phyloP scores from a whole-genome alignment of 2,113 vertebrate species.

The Sturnira hondurensis region DNA sequence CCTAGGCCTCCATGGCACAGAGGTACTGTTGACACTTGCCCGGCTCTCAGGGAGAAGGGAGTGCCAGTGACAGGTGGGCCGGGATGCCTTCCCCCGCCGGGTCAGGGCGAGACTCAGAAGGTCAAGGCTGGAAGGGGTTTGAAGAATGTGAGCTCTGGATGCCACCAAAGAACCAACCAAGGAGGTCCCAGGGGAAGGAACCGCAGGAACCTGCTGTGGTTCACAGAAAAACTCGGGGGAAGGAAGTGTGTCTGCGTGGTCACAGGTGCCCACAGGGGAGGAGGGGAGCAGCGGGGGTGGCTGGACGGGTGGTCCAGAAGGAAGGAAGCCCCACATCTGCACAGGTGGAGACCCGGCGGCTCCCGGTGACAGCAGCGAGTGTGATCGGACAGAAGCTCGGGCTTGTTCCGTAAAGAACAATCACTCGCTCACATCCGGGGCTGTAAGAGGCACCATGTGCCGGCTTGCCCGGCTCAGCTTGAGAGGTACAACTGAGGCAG shows the following conservation, averaged over 20 bases:
- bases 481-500: accelerated
- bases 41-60: neutral
- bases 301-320: accelerated
- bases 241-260: accelerated
- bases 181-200: neutral
- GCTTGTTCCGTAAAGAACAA: neutral
- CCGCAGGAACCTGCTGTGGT: neutral
- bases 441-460: neutral
- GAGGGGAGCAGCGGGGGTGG: too few species aligned
- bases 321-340: neutral
- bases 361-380: accelerated
- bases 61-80: neutral
- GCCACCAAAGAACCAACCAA: neutral
- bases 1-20: accelerated
- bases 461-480: neutral
- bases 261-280: neutral
- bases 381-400: neutral
- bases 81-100: neutral
- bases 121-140: neutral
- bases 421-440: neutral
- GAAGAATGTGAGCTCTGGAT: neutral
- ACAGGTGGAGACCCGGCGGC: neutral
- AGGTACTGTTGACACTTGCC: accelerated
- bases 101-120: neutral
- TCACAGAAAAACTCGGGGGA: accelerated